Base-by-base conservation (phyloP, 2,113 vertebrate species). In the Podiceps cristatus region DNA sequence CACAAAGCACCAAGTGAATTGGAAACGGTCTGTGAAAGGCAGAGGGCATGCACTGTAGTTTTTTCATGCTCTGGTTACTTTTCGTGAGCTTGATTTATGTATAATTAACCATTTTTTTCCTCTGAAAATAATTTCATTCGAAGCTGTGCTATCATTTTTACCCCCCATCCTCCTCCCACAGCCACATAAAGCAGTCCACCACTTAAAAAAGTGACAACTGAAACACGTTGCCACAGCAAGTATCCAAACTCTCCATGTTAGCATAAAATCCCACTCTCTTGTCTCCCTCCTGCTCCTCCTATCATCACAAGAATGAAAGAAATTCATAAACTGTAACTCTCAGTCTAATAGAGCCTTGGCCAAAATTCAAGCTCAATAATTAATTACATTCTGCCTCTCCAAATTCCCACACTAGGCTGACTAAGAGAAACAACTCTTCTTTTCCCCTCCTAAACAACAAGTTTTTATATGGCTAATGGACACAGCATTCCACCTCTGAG, bases 41-140 rank as follows among this genome's bases (percentile, higher is more conserved):
- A 96, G 88, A 96, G 92, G 93, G 88, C 95, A 96, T 69, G 86
- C 88, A 96, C 91, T 95, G 90, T n/a, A 92, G 85, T 72, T 88
- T 82, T 85, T 97, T 97, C 94, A 96, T 87, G 97, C 96, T 96
- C 96, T 96, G 97, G 78, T 92, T 96, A 62, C 13, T 93, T 97
- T 96, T 93, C 90, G 63, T 92, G 91, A 89, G 55, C 55, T 94
- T 94, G 53, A 92, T 95, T 96, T 86, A 94, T 82, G 59, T 82
- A 95, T 64, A 94, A 95, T 97, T 96, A 97, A 98, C 92, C 68
- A 80, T 77, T 89, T 56, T 89, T 86, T 84, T 24, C 25, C 72
- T 88, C 86, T 90, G 78, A 50, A 96, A 96, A 96, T 92, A 80
- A 95, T 95, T 97, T 93, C 40, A 86, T 84, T 83, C 0, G 7